Evolutionary conservation across 2,797 vertebrate species (phyloP).

Genomic region (Periophthalmus magnuspinnatus): DNA sequence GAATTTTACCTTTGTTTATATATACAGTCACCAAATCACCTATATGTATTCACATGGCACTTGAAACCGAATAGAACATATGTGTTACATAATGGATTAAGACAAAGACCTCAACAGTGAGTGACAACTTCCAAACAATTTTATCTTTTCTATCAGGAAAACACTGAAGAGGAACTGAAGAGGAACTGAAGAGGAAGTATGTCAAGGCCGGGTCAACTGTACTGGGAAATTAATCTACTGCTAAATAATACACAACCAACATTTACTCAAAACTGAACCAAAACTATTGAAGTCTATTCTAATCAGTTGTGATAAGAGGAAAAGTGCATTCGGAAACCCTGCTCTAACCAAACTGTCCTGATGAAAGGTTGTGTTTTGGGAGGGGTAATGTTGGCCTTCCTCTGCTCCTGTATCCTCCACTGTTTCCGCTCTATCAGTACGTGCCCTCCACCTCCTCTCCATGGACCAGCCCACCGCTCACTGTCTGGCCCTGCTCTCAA

Average conservation of each 20-base stretch:
- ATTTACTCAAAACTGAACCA: background rate
- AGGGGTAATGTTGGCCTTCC: constrained; percentile 43
- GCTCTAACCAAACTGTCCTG: constrained; percentile 41
- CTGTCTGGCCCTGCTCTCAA: constrained; percentile 8
- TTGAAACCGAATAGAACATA: background rate
- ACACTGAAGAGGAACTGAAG: constrained; percentile 44
- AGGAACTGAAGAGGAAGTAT: constrained; percentile 34
- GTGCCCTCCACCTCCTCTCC: constrained; percentile 42
- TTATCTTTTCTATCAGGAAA: background rate
- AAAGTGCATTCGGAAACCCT: background rate
- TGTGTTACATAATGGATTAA: background rate
- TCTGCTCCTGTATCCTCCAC: constrained; percentile 38
- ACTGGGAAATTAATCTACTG: constrained; percentile 25
- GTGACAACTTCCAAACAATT: constrained; percentile 28
- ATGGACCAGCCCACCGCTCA: constrained; percentile 15
- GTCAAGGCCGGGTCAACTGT: constrained; percentile 38
- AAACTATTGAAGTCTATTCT: constrained; percentile 8
- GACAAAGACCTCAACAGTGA: background rate
- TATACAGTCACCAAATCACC: no score
- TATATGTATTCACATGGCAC: no score
- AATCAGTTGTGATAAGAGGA: constrained; percentile 13
- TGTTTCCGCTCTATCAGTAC: constrained; percentile 38
- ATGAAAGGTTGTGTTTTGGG: constrained; percentile 49
- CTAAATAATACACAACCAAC: constrained; percentile 6
- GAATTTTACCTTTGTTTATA: no score